Conservation (phyloP, 2,888 invertebrate genomes). For the Leucozona laternaria region DNA sequence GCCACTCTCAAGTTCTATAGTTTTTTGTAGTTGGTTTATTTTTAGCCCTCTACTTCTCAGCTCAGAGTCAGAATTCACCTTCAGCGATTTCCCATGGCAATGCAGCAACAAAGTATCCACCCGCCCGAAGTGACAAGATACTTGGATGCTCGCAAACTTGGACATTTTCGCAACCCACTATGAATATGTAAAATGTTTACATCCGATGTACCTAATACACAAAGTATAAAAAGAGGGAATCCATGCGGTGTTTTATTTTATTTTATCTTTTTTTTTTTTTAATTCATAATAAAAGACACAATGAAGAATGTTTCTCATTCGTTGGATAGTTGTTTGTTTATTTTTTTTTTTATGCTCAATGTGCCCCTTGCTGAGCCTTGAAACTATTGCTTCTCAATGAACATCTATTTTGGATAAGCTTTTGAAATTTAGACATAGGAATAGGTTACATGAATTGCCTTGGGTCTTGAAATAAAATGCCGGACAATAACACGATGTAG, state of each 20-base stretch:
- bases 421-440: constrained; percentile 69
- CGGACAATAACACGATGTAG: constrained; percentile 76
- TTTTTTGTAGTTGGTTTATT: constrained; percentile 53
- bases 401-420: constrained; percentile 73
- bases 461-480: constrained; percentile 60
- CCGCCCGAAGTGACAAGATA: constrained; percentile 56
- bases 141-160: constrained; percentile 44
- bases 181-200: constrained; percentile 58
- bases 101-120: constrained; percentile 60
- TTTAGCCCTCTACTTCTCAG: constrained; percentile 54
- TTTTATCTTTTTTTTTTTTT: constrained; percentile 15
- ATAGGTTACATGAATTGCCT: constrained; percentile 64
- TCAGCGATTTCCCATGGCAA: constrained; percentile 67
- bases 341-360: constrained; percentile 36
- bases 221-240: constrained; percentile 20
- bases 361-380: constrained; percentile 70
- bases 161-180: not conserved
- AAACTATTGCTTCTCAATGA: constrained; percentile 67
- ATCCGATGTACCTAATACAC: constrained; percentile 27
- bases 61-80: constrained; percentile 54
- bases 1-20: constrained; percentile 39
- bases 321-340: constrained; percentile 39
- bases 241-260: constrained; percentile 23
- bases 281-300: constrained; percentile 35
- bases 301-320: constrained; percentile 40